Percentiles rank a stretch among this genome's conserved stretches.
phyloP scores from a whole-genome alignment of 2,113 vertebrate species.

The Osmerus mordax region DNA sequence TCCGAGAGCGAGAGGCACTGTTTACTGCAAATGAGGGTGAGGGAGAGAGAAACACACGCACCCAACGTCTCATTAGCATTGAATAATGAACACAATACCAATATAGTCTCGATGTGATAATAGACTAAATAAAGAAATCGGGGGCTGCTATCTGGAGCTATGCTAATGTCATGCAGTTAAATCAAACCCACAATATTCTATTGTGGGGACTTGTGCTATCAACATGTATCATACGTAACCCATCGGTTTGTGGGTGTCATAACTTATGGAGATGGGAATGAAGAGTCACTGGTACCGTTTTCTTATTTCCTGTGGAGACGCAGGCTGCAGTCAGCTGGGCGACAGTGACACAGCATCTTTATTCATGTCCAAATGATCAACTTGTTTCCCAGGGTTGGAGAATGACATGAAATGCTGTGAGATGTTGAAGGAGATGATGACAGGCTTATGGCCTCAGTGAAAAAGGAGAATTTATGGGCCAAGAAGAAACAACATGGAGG shows the following conservation, averaged over 20 bases:
- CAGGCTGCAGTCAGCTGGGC: not conserved
- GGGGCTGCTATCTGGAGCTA: constrained; percentile 24
- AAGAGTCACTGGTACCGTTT: not conserved
- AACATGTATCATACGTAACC: constrained; percentile 11
- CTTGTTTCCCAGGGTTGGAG: not conserved
- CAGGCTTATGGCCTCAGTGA: too few relatives aligned
- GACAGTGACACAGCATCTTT: not conserved
- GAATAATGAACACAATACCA: constrained; percentile 53
- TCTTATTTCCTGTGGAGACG: not conserved
- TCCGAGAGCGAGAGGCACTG: constrained; percentile 4
- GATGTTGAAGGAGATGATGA: not conserved
- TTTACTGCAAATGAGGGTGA: constrained; percentile 32
- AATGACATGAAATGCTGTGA: not conserved
- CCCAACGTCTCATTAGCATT: constrained; percentile 42
- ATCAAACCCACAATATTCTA: constrained; percentile 41
- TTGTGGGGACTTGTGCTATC: constrained; percentile 26
- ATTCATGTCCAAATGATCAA: not conserved
- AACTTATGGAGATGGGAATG: not conserved
- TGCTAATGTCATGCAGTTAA: constrained; percentile 24
- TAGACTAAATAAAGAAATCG: constrained; percentile 44
- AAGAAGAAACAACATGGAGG: too few relatives aligned
- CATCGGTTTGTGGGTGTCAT: not conserved
- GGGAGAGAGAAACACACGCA: not conserved
- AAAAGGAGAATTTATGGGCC: too few relatives aligned
- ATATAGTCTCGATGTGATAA: constrained; percentile 50